Percentiles rank a stretch among this genome's conserved stretches.
These are phyloP conservation scores for Diadema setosum DNA, from an alignment of 35 echinoderm and acorn worm genomes.

Conservation along the genomic window DNA sequence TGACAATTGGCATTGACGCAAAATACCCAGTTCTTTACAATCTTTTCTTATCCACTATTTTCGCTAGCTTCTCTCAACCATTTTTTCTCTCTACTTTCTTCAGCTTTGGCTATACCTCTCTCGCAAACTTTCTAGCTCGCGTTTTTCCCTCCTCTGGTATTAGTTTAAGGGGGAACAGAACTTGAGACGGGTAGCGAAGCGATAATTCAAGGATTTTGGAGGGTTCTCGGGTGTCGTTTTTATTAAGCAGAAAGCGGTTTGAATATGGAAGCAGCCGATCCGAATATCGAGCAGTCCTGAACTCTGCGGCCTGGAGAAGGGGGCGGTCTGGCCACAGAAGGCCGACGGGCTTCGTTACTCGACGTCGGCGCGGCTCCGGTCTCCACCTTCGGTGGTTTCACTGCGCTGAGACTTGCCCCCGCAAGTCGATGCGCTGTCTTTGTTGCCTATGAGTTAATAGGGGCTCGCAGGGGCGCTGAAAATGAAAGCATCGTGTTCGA, in stretches of 20 bases:
- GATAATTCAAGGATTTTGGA: slow-evolving; percentile 14
- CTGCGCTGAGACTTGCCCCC: neutral
- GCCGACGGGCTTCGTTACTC: neutral
- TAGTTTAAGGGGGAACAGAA: neutral
- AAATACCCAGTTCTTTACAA: neutral
- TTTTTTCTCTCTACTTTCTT: neutral
- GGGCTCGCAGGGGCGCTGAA: neutral
- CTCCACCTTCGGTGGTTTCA: neutral
- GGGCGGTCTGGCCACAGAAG: neutral
- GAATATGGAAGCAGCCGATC: slow-evolving; percentile 13
- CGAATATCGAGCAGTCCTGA: neutral
- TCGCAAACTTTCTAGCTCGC: neutral
- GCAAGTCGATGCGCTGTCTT: neutral
- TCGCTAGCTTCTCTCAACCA: neutral
- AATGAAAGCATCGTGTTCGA: too few species aligned
- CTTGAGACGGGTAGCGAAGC: slow-evolving; percentile 8
- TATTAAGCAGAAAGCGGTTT: neutral
- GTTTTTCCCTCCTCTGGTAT: neutral
- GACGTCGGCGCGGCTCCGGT: neutral
- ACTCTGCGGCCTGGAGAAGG: neutral
- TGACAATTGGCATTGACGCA: neutral
- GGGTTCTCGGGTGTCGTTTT: slow-evolving; percentile 27
- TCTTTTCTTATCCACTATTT: neutral
- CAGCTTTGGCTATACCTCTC: neutral
- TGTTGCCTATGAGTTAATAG: neutral